Base-by-base conservation (phyloP, 2,113 vertebrate genomes). In the Chamaetylas fuelleborni region DNA sequence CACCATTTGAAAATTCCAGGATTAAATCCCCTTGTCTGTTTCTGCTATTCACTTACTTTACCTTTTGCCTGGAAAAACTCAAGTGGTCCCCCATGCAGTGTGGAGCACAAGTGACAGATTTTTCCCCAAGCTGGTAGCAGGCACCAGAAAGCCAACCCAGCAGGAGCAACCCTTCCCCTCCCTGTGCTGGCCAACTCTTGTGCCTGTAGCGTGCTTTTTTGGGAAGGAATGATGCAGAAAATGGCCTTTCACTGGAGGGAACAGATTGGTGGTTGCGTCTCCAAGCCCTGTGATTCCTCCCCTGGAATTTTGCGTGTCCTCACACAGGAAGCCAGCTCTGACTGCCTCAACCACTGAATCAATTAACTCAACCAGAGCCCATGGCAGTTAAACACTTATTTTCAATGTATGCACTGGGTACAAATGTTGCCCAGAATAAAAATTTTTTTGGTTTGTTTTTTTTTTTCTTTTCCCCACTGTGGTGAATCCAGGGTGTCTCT, bases 71-170 rank as follows among this genome's bases (percentile, higher is more conserved):
- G 60, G 90, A 81, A 74, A 69, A 84, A 61, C 58, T 83, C 56
- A 45, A 83, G 65, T 26, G 23, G 6, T 93, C 19, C 83, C 86
- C 88, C 79, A 73, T 56, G 72, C 80, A 71, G 92, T 0, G 82
- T 69, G 29, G 57, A 92, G 64, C 82, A 88, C 72, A 88, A 96
- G 72, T 31, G 77, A 86, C 93, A 93, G 92, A 67, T 93, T 96
- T 96, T 88, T 76, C 83, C 76, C 91, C 57, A 56, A 43, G 92
- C 82, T 94, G 92, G 71, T 88, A 66, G 25, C 36, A 5, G 5
- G 82, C 19, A 23, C 23, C 76, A 81, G 92, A 91, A 95, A 93
- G 67, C 12, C 3, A 54, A 64, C 81, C 14, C 93, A 94, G 96
- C 56, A 12, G 94, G 94, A 64, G 56, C 92, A 83, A 45, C 61